A percentile compares a stretch with the other conserved stretches of the same genome.
phyloP scores from a whole-genome alignment of 2,797 vertebrate species.

The Mareca penelope region DNA sequence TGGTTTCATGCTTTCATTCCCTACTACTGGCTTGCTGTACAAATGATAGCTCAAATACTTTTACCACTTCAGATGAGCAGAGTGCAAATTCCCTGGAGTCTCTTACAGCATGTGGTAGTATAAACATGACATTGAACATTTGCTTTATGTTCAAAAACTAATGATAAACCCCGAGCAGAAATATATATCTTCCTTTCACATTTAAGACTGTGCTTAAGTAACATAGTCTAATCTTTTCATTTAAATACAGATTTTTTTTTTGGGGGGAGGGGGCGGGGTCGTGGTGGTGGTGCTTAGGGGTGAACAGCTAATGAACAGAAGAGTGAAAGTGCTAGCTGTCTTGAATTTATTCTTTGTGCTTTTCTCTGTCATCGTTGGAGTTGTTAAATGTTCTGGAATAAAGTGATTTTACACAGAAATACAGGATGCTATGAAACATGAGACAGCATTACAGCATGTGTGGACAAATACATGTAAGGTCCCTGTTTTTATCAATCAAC shows the following conservation, averaged over 20 bases:
- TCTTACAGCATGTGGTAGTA: not conserved
- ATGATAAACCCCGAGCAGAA: not conserved
- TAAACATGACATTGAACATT: not conserved
- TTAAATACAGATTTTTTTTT: not conserved
- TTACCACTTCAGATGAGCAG: not conserved
- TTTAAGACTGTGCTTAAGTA: not conserved
- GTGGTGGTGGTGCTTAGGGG: not conserved
- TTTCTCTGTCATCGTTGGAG: not conserved
- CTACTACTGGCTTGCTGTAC: not conserved
- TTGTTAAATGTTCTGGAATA: not conserved
- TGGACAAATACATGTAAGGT: not conserved
- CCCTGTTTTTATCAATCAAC: not conserved
- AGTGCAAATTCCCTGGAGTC: not conserved
- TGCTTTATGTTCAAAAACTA: not conserved
- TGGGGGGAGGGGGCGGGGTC: not conserved
- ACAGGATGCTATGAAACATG: not conserved
- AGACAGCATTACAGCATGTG: not conserved
- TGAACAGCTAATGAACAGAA: not conserved
- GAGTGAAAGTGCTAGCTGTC: not conserved
- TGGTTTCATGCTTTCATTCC: not conserved
- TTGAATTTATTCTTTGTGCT: not conserved
- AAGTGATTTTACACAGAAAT: not conserved
- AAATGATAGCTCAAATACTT: conserved; percentile 5
- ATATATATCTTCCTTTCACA: not conserved
- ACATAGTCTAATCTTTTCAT: not conserved